Evolutionary conservation across 1,140 invertebrate species (phyloP).

Genomic region (Cheumatopsyche charites): DNA sequence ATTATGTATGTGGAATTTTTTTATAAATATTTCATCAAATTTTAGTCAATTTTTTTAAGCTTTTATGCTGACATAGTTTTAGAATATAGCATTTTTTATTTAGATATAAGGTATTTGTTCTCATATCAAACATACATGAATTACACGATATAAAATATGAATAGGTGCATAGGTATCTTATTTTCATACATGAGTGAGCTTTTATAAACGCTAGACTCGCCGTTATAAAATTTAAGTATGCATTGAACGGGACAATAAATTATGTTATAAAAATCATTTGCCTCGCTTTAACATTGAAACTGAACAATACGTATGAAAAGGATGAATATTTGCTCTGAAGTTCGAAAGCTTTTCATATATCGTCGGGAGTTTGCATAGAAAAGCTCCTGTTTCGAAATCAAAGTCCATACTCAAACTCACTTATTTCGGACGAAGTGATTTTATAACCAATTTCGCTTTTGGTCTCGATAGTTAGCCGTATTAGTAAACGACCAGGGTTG

Average conservation of each 20-base stretch:
- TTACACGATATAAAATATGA: conserved; percentile 30
- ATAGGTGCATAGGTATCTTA: conserved; percentile 25
- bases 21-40: too few relatives aligned
- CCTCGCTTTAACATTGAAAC: neutral
- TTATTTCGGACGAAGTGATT: conserved; percentile 47
- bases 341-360: conserved; percentile 6
- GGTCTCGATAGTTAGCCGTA: conserved; percentile 39
- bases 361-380: conserved; percentile 6
- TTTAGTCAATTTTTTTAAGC: too few relatives aligned
- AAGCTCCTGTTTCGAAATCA: conserved; percentile 31
- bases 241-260: neutral
- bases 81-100: too few relatives aligned
- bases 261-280: neutral
- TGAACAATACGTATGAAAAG: neutral
- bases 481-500: conserved; percentile 15
- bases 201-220: conserved; percentile 30
- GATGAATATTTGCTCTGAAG: neutral
- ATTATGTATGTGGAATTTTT: too few relatives aligned
- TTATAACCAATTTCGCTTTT: conserved; percentile 46
- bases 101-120: too few relatives aligned
- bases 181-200: conserved; percentile 35
- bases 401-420: conserved; percentile 42
- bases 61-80: too few relatives aligned
- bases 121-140: conserved; percentile 16
- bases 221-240: conserved; percentile 22